phyloP scores from a whole-genome alignment of 1,140 invertebrate genomes.

The Drosophila ogumai region DNA sequence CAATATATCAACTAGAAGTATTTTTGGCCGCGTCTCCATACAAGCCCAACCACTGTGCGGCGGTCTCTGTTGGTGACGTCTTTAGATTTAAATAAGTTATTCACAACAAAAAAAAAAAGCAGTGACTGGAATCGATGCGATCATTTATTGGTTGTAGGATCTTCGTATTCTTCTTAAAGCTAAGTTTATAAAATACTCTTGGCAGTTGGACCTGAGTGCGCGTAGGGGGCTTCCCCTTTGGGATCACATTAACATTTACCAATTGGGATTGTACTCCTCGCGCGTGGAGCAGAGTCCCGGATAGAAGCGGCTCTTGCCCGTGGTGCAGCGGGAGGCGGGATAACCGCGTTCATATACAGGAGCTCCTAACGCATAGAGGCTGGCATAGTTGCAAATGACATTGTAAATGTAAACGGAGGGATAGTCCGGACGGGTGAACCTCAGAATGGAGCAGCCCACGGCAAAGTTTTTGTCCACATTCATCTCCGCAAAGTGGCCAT shows the following conservation, averaged over 20 bases:
- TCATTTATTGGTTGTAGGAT: conserved; percentile 40
- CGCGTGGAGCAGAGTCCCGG: conserved; percentile 75
- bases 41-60: too few species aligned
- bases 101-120: neutral
- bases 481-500: conserved; percentile 83
- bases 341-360: conserved; percentile 69
- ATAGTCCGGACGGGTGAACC: conserved; percentile 77
- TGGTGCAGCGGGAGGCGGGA: conserved; percentile 59
- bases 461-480: conserved; percentile 74
- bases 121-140: conserved; percentile 46
- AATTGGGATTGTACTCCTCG: conserved; percentile 77
- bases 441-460: conserved; percentile 74
- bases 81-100: conserved; percentile 36
- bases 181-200: conserved; percentile 50
- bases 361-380: conserved; percentile 71
- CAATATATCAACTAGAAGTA: too few species aligned
- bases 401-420: conserved; percentile 76
- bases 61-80: conserved; percentile 10
- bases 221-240: conserved; percentile 4
- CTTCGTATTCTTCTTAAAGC: conserved; percentile 28
- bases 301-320: conserved; percentile 77
- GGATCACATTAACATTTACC: conserved; percentile 44
- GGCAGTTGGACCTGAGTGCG: conserved; percentile 58
- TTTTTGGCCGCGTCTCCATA: too few species aligned
- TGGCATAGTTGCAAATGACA: conserved; percentile 80